Evolutionary conservation across 2,797 vertebrate genomes (phyloP), one percentile per base, ranked within the genome.

Genomic region (Crax fasciolata): DNA sequence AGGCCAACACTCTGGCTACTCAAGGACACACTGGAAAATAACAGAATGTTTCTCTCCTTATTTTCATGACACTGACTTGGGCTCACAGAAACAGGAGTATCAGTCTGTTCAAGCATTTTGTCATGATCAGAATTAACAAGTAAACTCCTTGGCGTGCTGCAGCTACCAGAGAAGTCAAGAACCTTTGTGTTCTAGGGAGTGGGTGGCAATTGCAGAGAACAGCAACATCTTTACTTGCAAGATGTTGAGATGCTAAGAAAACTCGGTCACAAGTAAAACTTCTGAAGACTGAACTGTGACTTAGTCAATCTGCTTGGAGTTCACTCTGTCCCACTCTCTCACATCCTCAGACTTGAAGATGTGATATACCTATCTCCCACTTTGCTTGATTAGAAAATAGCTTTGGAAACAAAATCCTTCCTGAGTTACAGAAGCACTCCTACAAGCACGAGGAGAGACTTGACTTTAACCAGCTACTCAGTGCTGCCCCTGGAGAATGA

Each of bases 391-490:
- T 63, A 65, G 38, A 68, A 89, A 90, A 80, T 0, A 1, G 8
- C n/a, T 78, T 62, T 38, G 58, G 61, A 78, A 93, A 79, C 32
- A 57, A 35, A 35, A 54, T 23, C 25, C 74, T 87, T 81, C n/a
- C 28, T 2, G 19, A 77, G 38, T 46, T 80, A 48, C 12, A 89
- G 74, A 81, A 77, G 59, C 59, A 91, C 27, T 78, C 65, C 68
- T 43, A 41, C 55, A 91, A 76, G 73, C 41, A 71, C 41, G 20
- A 77, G 35, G 63, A 94, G 13, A 49, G 35, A 87, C 43, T 90
- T 84, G 71, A 87, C 65, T 77, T 93, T 77, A 66, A 88, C 27
- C 83, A 41, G n/a, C 46, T 85, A 57, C 61, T 89, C 38, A 77
- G 3, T 39, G 57, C 12, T 54, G 41, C 28, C 55, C 81, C 88